Evolutionary conservation across 1,140 invertebrate species (phyloP).

Genomic region (Apocrypta bakeri): DNA sequence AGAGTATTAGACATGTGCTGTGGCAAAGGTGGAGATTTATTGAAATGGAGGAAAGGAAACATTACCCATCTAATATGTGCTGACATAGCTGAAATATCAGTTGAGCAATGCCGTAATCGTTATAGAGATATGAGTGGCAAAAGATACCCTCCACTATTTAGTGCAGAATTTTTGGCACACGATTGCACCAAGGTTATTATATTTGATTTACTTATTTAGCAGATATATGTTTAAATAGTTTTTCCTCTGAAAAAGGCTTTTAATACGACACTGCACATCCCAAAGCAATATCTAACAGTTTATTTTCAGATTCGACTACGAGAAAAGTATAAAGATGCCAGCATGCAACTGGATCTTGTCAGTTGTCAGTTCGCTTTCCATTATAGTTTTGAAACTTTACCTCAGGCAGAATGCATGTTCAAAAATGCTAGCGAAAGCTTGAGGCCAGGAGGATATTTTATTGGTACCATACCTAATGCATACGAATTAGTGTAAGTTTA

Average conservation of each 20-base stretch:
- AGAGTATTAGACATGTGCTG: constrained; percentile 85
- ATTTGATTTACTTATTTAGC: constrained; percentile 34
- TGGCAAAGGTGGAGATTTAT: constrained; percentile 97
- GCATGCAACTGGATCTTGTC: constrained; percentile 89
- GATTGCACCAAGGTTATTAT: constrained; percentile 89
- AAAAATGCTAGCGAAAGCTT: constrained; percentile 93
- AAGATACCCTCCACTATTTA: constrained; percentile 47
- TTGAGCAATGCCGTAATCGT: constrained; percentile 88
- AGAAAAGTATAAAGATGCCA: constrained; percentile 82
- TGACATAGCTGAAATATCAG: constrained; percentile 94
- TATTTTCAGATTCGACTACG: constrained; percentile 79
- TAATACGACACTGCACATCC: background rate
- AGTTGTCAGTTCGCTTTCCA: constrained; percentile 99
- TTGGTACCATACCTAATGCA: constrained; percentile 96
- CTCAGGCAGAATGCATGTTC: constrained; percentile 95
- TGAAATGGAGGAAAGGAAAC: constrained; percentile 93
- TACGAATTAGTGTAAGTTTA: constrained; percentile 88
- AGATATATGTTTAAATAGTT: too few species aligned
- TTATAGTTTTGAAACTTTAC: constrained; percentile 95
- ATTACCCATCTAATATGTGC: constrained; percentile 93
- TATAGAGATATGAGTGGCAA: constrained; percentile 76
- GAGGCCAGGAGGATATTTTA: constrained; percentile 93
- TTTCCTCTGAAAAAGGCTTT: constrained; percentile 30
- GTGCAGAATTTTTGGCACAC: constrained; percentile 54
- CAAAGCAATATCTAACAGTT: constrained; percentile 56